Conservation (phyloP, 2,113 vertebrate species). For the Strix uralensis region DNA sequence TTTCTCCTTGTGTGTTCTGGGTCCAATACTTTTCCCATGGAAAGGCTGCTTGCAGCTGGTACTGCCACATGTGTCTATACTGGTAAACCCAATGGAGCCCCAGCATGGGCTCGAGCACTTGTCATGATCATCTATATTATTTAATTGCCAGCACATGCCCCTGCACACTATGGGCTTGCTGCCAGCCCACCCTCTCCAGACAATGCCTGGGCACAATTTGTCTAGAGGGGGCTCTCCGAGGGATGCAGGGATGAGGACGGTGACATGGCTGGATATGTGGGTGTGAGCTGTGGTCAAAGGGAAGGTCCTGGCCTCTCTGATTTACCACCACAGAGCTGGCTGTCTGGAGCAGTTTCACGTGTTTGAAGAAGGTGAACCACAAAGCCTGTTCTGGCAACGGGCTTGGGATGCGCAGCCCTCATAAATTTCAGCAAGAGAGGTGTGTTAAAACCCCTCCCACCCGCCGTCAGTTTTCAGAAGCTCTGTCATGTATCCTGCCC, state of each 20-base stretch:
- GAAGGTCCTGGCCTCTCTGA: neutral
- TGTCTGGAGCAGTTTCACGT: rapidly evolving
- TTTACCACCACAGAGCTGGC: neutral
- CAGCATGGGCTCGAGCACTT: neutral
- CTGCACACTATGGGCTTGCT: rapidly evolving
- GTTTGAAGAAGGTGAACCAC: neutral
- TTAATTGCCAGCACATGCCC: neutral
- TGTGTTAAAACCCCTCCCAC: neutral
- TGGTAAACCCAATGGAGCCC: neutral
- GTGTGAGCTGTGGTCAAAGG: rapidly evolving
- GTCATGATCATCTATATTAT: neutral
- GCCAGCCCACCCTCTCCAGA: neutral
- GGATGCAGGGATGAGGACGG: rapidly evolving
- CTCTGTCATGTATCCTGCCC: neutral
- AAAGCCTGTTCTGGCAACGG: neutral
- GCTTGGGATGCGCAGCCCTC: neutral
- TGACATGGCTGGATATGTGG: neutral
- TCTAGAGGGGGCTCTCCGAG: neutral
- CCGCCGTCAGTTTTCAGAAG: neutral
- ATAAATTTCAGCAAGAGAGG: neutral
- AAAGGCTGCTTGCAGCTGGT: neutral
- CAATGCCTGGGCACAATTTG: neutral
- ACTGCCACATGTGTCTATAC: neutral
- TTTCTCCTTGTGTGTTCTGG: slow-evolving; percentile 5
- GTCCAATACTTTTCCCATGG: neutral